phyloP scores from a whole-genome alignment of 2,113 vertebrate species.

The Probosciger aterrimus region DNA sequence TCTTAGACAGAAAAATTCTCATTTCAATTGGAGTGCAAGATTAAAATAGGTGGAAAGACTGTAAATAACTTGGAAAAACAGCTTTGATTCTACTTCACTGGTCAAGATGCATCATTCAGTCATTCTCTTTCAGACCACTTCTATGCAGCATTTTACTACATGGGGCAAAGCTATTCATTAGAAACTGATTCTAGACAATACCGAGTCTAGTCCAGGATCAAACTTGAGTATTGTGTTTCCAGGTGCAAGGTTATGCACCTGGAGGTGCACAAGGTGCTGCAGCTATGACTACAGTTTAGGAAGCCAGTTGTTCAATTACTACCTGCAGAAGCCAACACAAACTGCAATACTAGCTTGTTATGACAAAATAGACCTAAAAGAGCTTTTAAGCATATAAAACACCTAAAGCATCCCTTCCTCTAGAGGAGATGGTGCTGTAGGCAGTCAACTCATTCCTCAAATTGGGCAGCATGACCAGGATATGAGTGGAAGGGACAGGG shows the following conservation, averaged over 20 bases:
- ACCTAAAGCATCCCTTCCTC: background rate
- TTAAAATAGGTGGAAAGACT: background rate
- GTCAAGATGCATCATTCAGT: background rate
- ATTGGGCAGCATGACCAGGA: background rate
- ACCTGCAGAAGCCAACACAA: background rate
- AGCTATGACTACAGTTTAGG: background rate
- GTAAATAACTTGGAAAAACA: background rate
- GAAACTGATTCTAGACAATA: background rate
- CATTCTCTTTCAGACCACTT: background rate
- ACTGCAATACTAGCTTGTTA: background rate
- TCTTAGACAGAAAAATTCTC: background rate
- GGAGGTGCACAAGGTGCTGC: background rate
- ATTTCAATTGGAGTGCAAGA: background rate
- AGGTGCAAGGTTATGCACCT: background rate
- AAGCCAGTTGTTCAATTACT: background rate
- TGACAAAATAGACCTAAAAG: background rate
- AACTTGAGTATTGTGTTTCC: background rate
- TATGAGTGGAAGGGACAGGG: background rate
- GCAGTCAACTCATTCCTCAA: background rate
- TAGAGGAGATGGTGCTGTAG: background rate
- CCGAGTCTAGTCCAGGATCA: background rate
- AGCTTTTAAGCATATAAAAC: background rate
- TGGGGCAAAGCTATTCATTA: background rate
- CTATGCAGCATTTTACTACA: background rate
- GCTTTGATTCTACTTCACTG: background rate